A percentile compares a stretch with the other conserved stretches of the same genome.
Evolutionary conservation across 2,113 vertebrate species (phyloP).

Genomic region (Microcebus tavaratra): DNA sequence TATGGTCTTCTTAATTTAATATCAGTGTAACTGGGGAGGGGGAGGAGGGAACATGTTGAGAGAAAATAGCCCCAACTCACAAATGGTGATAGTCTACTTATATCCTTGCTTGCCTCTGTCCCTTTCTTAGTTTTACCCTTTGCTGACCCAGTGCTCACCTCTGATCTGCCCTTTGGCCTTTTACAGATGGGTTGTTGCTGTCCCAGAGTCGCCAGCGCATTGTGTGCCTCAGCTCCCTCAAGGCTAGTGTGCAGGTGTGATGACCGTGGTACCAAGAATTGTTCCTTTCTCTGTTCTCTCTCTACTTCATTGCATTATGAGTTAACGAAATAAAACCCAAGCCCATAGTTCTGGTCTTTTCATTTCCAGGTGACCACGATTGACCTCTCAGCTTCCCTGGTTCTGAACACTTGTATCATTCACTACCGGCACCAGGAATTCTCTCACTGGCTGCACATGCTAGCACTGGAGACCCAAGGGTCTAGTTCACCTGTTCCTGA

Average conservation of each 20-base stretch:
- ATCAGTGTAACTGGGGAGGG: not conserved
- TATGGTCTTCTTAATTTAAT: conserved; percentile 13
- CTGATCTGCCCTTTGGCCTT: conserved; percentile 47
- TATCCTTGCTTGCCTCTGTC: not conserved
- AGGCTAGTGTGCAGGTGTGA: conserved; percentile 90
- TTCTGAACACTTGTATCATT: conserved; percentile 95
- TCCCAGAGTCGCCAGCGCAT: conserved; percentile 98
- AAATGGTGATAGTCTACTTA: not conserved
- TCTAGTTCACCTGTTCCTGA: conserved; percentile 64
- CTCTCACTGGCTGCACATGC: conserved; percentile 93
- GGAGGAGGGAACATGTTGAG: not conserved
- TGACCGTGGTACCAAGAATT: not conserved
- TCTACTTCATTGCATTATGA: not conserved
- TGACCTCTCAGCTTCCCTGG: conserved; percentile 90
- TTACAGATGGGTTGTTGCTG: conserved; percentile 94
- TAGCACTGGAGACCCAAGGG: conserved; percentile 88
- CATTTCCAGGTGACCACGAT: conserved; percentile 91
- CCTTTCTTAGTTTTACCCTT: not conserved
- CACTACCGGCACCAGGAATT: conserved; percentile 99
- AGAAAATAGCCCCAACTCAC: not conserved
- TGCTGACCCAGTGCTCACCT: not conserved
- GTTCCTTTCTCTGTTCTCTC: not conserved
- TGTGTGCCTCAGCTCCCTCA: conserved; percentile 93
- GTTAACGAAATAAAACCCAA: not conserved
- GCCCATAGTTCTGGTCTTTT: conserved; percentile 42